phyloP scores from a whole-genome alignment of 2,797 vertebrate species.

The Neosilurus hyrtlii region DNA sequence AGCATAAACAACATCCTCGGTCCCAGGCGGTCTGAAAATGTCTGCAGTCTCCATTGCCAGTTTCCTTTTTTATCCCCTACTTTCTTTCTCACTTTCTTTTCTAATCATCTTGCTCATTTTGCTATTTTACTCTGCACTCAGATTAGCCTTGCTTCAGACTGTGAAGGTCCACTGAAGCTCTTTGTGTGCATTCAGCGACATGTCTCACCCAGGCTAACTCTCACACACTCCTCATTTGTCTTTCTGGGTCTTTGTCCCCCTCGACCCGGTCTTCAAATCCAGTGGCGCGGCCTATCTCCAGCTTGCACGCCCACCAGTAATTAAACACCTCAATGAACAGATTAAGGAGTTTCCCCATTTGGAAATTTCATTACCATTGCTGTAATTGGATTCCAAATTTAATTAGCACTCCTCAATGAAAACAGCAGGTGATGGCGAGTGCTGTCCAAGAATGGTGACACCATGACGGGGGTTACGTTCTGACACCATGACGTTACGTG shows the following conservation, averaged over 20 bases:
- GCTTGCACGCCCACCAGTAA: constrained; percentile 73
- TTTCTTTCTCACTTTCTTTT: constrained; percentile 15
- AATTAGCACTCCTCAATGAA: constrained; percentile 72
- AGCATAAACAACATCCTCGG: constrained; percentile 24
- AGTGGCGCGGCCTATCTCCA: constrained; percentile 69
- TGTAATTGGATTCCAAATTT: constrained; percentile 80
- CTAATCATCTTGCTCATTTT: constrained; percentile 20
- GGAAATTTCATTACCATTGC: constrained; percentile 80
- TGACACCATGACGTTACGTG: background rate
- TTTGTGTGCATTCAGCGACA: constrained; percentile 42
- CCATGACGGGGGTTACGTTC: background rate
- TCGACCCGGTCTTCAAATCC: constrained; percentile 47
- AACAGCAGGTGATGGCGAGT: constrained; percentile 72
- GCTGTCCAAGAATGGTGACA: constrained; percentile 54
- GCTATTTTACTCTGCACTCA: constrained; percentile 27
- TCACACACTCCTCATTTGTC: background rate
- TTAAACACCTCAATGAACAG: constrained; percentile 82
- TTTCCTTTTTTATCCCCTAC: background rate
- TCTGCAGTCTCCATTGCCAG: constrained; percentile 5
- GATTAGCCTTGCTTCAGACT: constrained; percentile 39
- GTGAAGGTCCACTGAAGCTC: constrained; percentile 37
- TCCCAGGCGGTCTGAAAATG: constrained; percentile 13
- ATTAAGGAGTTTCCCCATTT: constrained; percentile 79
- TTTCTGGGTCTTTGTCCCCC: constrained; percentile 10
- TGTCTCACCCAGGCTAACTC: constrained; percentile 38